These are phyloP conservation scores for Corvus hawaiiensis DNA, from an alignment of 2,113 vertebrate genomes.

Conservation along the genomic window DNA sequence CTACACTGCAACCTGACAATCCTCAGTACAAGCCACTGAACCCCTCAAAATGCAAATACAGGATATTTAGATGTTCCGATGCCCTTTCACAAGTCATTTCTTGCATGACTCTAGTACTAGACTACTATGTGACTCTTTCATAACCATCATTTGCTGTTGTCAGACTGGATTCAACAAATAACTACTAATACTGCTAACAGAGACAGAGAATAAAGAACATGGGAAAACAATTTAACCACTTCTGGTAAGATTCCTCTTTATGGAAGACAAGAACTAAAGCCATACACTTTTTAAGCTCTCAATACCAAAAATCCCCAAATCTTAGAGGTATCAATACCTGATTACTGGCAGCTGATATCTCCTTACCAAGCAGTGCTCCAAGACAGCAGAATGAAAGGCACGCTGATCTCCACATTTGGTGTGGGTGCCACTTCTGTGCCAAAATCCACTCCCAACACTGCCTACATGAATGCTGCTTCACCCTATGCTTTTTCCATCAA, in stretches of 20 bases:
- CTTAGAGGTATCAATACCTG: not conserved
- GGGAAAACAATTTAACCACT: not conserved
- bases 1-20: not conserved
- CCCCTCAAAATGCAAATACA: not conserved
- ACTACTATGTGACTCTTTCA: not conserved
- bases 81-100: not conserved
- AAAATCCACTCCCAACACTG: not conserved
- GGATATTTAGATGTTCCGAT: not conserved
- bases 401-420: not conserved
- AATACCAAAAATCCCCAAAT: not conserved
- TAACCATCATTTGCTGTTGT: not conserved
- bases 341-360: not conserved
- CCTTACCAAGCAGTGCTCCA: not conserved
- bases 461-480: constrained; percentile 23
- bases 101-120: not conserved
- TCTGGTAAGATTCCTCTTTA: not conserved
- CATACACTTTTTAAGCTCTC: not conserved
- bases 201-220: not conserved
- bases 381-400: not conserved
- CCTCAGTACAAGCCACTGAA: not conserved
- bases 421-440: not conserved
- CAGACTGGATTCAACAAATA: not conserved
- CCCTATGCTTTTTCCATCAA: constrained; percentile 16
- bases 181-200: not conserved
- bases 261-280: not conserved